Conservation (phyloP, 2,797 vertebrate species). For the Lepidocolaptes lacrymiger region DNA sequence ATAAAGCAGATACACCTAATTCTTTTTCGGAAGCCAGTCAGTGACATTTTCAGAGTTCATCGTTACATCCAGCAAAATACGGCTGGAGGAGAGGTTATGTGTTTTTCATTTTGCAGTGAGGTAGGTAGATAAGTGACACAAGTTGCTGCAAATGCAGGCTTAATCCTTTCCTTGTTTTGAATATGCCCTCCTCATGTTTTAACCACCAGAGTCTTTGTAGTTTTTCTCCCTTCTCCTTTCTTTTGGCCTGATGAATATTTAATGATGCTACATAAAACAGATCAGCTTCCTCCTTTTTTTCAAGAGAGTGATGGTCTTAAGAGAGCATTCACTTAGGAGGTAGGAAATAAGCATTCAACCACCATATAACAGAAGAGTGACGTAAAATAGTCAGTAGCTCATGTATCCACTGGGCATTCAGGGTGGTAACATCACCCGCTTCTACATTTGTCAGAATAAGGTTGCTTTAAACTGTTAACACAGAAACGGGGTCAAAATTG, state of each 20-base stretch:
- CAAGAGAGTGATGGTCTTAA: neutral
- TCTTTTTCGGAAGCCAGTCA: neutral
- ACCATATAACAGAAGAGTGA: neutral
- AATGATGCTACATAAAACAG: neutral
- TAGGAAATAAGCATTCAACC: neutral
- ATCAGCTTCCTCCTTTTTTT: neutral
- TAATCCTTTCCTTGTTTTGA: neutral
- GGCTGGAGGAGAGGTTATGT: neutral
- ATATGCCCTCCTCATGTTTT: neutral
- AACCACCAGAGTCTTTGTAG: neutral
- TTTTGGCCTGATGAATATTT: constrained; percentile 18
- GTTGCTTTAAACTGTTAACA: neutral
- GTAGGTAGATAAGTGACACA: neutral
- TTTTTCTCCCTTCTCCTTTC: neutral
- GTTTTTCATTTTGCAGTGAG: neutral
- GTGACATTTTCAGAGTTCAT: constrained; percentile 49
- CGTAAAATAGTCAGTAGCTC: neutral
- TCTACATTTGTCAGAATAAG: neutral
- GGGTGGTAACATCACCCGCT: neutral
- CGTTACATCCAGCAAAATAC: neutral
- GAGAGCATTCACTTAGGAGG: neutral
- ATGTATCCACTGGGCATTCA: neutral
- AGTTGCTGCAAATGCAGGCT: neutral
- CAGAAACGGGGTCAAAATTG: neutral
- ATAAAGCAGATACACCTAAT: constrained; percentile 17